phyloP scores from a whole-genome alignment of 2,888 invertebrate species.

The Tinea trinotella region DNA sequence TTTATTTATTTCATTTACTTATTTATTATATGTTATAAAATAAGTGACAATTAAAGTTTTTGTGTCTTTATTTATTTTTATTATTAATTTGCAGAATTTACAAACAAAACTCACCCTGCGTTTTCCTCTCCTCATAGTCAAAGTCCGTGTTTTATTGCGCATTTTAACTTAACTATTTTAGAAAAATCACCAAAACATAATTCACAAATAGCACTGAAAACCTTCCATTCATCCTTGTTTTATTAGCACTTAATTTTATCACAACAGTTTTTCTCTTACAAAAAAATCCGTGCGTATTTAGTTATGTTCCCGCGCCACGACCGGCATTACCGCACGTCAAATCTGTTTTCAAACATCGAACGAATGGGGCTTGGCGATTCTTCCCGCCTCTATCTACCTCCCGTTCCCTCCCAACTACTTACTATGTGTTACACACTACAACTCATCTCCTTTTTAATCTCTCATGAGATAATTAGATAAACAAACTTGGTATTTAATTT shows the following conservation, averaged over 20 bases:
- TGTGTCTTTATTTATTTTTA: not conserved
- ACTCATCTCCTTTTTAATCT: too few species aligned
- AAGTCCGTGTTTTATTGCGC: conserved; percentile 4
- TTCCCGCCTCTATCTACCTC: not conserved
- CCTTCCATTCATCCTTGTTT: not conserved
- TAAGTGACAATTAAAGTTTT: not conserved
- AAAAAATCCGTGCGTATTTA: not conserved
- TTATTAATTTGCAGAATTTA: conserved; percentile 13
- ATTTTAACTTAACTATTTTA: conserved; percentile 4
- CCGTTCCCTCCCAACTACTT: not conserved
- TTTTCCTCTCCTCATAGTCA: conserved; percentile 33
- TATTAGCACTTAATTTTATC: not conserved
- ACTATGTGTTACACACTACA: too few species aligned
- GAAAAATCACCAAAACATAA: not conserved
- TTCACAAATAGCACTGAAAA: conserved; percentile 6
- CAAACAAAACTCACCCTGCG: conserved; percentile 44
- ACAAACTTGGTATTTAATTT: too few species aligned
- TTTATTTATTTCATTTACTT: too few species aligned
- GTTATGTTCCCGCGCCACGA: not conserved
- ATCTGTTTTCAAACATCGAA: not conserved
- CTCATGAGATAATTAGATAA: too few species aligned
- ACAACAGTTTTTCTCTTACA: not conserved
- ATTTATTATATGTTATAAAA: too few species aligned
- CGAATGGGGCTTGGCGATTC: conserved; percentile 7
- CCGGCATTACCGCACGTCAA: not conserved